These are phyloP conservation scores for Drosophila rellima DNA, from an alignment of 2,888 invertebrate species.

Conservation along the genomic window DNA sequence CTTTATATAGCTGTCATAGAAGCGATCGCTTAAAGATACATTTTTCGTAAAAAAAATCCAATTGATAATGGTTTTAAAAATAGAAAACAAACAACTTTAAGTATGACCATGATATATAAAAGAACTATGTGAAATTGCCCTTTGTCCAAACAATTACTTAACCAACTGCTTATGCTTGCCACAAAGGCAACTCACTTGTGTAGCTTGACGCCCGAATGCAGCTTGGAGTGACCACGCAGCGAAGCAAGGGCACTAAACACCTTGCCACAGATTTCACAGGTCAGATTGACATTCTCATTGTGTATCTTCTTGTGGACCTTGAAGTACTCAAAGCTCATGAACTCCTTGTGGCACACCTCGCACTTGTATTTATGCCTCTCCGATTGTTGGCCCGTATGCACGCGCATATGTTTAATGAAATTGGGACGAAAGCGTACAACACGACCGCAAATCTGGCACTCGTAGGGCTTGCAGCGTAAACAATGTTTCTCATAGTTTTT, in stretches of 20 bases:
- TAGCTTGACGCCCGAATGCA: slow-evolving; percentile 85
- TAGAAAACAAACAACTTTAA: too few species aligned
- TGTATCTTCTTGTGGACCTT: slow-evolving; percentile 88
- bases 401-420: slow-evolving; percentile 86
- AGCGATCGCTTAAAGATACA: too few species aligned
- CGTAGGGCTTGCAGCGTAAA: slow-evolving; percentile 85
- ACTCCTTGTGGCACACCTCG: slow-evolving; percentile 87
- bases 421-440: slow-evolving; percentile 85
- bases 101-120: too few species aligned
- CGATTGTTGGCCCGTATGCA: slow-evolving; percentile 85
- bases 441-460: slow-evolving; percentile 85
- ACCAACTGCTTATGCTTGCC: neutral
- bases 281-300: slow-evolving; percentile 87
- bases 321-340: slow-evolving; percentile 87
- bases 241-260: slow-evolving; percentile 86
- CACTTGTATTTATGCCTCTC: slow-evolving; percentile 87
- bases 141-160: neutral
- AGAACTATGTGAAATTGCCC: neutral
- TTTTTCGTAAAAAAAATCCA: too few species aligned
- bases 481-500: slow-evolving; percentile 86
- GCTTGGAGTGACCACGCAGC: slow-evolving; percentile 84
- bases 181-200: slow-evolving; percentile 86
- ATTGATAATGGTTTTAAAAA: too few species aligned
- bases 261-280: slow-evolving; percentile 87
- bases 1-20: too few species aligned